Percentiles rank a stretch among this genome's conserved stretches.
Evolutionary conservation across 2,888 invertebrate species (phyloP).

Genomic region (Macrosoma leucophasiata): DNA sequence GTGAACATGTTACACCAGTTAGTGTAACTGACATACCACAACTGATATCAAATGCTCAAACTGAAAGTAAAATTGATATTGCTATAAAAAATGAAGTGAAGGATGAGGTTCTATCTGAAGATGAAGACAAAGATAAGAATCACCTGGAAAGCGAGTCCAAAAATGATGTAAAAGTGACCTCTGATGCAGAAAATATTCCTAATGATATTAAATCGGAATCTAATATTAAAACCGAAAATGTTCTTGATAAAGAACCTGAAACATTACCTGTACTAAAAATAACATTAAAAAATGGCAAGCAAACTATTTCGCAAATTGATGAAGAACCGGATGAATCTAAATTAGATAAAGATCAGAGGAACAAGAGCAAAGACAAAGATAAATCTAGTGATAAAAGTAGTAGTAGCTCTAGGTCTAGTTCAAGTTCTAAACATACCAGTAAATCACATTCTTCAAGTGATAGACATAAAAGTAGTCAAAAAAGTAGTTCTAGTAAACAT

Average conservation of each 20-base stretch:
- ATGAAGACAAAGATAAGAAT: constrained; percentile 2
- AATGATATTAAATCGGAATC: constrained; percentile 14
- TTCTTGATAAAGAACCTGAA: constrained; percentile 43
- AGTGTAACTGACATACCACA: constrained; percentile 52
- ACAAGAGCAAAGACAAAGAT: constrained; percentile 40
- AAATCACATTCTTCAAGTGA: constrained; percentile 58
- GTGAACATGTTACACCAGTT: constrained; percentile 75
- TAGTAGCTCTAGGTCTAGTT: constrained; percentile 39
- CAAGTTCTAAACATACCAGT: constrained; percentile 59
- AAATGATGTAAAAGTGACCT: too few species aligned
- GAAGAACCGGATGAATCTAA: too few species aligned
- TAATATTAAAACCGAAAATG: constrained; percentile 30
- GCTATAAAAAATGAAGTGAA: constrained; percentile 21
- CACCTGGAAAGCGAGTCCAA: too few species aligned
- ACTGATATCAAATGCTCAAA: constrained; percentile 45
- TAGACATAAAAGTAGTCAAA: constrained; percentile 52
- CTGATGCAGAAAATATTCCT: constrained; percentile 6
- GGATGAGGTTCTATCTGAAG: constrained; percentile 25
- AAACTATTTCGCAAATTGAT: constrained; percentile 78
- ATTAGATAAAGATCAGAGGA: constrained; percentile 48
- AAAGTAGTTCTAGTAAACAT: constrained; percentile 37
- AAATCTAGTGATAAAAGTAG: constrained; percentile 55
- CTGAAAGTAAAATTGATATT: constrained; percentile 33
- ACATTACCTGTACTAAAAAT: constrained; percentile 74
- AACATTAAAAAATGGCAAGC: constrained; percentile 83